phyloP scores from a whole-genome alignment of 2,888 invertebrate species.

The Drosophila neutralis region DNA sequence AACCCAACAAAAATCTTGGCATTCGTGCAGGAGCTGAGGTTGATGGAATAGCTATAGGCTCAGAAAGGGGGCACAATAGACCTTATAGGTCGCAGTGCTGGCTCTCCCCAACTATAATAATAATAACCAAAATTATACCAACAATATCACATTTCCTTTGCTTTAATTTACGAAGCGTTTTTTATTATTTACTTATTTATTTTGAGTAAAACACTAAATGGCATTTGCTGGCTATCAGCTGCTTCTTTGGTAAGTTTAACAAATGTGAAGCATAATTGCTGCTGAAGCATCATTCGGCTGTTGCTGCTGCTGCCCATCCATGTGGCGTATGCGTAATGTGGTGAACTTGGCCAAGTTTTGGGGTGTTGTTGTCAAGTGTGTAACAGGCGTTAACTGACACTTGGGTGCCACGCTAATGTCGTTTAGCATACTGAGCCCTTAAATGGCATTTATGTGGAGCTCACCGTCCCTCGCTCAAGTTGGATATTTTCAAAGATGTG shows the following conservation, averaged over 20 bases:
- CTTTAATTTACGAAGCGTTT: neutral
- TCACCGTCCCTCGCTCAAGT: conserved; percentile 46
- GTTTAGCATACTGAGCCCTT: conserved; percentile 76
- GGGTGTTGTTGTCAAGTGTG: conserved; percentile 31
- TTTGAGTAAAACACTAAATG: neutral
- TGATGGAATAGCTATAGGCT: too few species aligned
- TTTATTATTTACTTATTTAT: too few species aligned
- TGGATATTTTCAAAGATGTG: conserved; percentile 61
- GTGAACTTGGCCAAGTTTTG: conserved; percentile 41
- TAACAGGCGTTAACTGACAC: conserved; percentile 77
- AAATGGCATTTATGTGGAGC: conserved; percentile 76
- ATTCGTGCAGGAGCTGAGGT: too few species aligned
- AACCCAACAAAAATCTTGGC: too few species aligned
- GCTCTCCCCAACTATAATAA: too few species aligned
- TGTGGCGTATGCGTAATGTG: conserved; percentile 62
- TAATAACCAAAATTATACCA: neutral
- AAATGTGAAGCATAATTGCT: conserved; percentile 57
- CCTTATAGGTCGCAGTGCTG: too few species aligned
- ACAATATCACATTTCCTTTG: neutral
- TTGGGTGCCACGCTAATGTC: conserved; percentile 73
- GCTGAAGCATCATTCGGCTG: conserved; percentile 16
- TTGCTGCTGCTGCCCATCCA: conserved; percentile 27
- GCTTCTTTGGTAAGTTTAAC: neutral
- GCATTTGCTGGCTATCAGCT: neutral
- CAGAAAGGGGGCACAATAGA: too few species aligned